These are phyloP conservation scores for Crocallis elinguaria DNA, from an alignment of 2,888 invertebrate genomes.

Conservation along the genomic window DNA sequence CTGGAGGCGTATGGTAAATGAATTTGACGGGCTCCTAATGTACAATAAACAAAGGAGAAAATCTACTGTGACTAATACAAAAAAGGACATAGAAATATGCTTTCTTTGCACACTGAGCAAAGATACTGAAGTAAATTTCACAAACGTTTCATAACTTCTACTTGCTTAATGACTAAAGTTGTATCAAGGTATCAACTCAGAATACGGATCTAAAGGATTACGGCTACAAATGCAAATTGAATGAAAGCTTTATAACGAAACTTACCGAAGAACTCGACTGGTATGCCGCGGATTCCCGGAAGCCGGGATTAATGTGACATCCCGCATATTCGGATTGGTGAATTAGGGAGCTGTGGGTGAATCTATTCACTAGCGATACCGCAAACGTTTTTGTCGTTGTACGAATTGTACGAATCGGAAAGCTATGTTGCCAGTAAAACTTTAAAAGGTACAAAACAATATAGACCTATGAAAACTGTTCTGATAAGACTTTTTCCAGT, in stretches of 20 bases:
- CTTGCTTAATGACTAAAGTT: background rate
- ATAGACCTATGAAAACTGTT: too few relatives aligned
- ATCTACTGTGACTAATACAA: too few relatives aligned
- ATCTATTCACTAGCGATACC: slow-evolving; percentile 30
- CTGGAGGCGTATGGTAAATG: too few relatives aligned
- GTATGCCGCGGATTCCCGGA: slow-evolving; percentile 33
- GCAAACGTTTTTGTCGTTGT: slow-evolving; percentile 3
- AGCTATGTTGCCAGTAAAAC: slow-evolving; percentile 10
- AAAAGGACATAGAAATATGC: too few relatives aligned
- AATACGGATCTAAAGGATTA: slow-evolving; percentile 47
- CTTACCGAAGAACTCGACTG: slow-evolving; percentile 38
- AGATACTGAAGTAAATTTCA: too few relatives aligned
- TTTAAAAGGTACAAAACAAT: too few relatives aligned
- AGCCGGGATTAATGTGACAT: slow-evolving; percentile 47
- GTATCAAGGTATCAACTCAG: background rate
- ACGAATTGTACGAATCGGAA: slow-evolving; percentile 4
- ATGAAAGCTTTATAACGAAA: slow-evolving; percentile 64
- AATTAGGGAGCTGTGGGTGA: slow-evolving; percentile 8
- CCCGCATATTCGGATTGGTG: slow-evolving; percentile 21
- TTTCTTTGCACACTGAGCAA: too few relatives aligned
- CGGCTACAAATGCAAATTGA: slow-evolving; percentile 71
- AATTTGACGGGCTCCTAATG: too few relatives aligned
- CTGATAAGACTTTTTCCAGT: too few relatives aligned
- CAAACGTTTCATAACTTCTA: too few relatives aligned
- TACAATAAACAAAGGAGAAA: too few relatives aligned